Evolutionary conservation across 2,888 invertebrate species (phyloP).

Genomic region (Aleiodes testaceus): DNA sequence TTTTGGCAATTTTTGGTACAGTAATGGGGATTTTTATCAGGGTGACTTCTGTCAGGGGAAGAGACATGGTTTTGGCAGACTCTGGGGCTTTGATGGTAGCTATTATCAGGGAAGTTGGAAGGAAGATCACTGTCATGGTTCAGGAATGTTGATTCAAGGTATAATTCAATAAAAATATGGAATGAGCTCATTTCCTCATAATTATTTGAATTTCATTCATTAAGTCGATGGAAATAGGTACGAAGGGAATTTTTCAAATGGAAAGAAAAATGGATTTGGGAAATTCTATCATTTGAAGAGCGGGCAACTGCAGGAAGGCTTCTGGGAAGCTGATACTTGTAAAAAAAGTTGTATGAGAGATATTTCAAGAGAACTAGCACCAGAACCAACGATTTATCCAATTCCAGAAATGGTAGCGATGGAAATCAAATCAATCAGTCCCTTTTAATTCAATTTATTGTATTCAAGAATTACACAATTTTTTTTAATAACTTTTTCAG

Average conservation of each 20-base stretch:
- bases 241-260: conserved; percentile 78
- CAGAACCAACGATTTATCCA: conserved; percentile 75
- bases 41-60: conserved; percentile 75
- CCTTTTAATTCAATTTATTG: not conserved
- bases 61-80: conserved; percentile 77
- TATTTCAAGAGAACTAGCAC: conserved; percentile 77
- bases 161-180: conserved; percentile 18
- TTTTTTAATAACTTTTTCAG: conserved; percentile 22
- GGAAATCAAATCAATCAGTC: not conserved
- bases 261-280: conserved; percentile 78
- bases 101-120: conserved; percentile 79
- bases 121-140: conserved; percentile 73
- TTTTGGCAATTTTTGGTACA: conserved; percentile 76
- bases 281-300: conserved; percentile 78
- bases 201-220: conserved; percentile 42
- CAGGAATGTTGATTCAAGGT: conserved; percentile 77
- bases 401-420: conserved; percentile 68
- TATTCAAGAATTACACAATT: not conserved
- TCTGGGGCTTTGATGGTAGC: conserved; percentile 77
- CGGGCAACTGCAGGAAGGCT: conserved; percentile 80
- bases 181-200: not conserved
- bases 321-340: conserved; percentile 77
- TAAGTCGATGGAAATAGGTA: conserved; percentile 78
- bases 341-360: conserved; percentile 76
- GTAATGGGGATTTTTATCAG: conserved; percentile 77